Conservation (phyloP, 2,113 vertebrate species). For the Pedetes capensis region DNA sequence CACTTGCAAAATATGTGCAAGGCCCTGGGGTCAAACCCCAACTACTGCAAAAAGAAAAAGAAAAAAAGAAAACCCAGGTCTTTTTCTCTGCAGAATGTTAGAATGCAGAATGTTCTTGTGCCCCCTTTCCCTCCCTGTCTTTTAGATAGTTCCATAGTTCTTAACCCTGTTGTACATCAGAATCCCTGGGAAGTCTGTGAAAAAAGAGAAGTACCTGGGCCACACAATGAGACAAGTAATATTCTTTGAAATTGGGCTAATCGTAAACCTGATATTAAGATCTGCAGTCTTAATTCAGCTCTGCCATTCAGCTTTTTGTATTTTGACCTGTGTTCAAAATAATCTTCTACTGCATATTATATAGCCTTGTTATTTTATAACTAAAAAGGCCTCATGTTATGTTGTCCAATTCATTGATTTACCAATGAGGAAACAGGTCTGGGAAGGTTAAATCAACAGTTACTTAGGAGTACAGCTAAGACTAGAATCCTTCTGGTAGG, state of each 20-base stretch:
- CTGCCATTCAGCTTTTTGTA: neutral
- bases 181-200: neutral
- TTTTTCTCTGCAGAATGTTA: neutral
- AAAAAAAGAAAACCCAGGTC: neutral
- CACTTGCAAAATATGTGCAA: too few relatives aligned
- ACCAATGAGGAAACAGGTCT: neutral
- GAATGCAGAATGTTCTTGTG: neutral
- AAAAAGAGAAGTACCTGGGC: neutral
- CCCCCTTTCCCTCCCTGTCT: neutral
- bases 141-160: neutral
- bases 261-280: neutral
- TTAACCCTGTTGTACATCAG: neutral
- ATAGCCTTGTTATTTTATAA: neutral
- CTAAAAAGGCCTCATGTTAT: neutral
- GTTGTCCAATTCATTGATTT: neutral
- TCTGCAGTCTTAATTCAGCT: neutral
- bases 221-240: neutral
- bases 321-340: neutral
- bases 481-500: neutral
- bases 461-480: neutral
- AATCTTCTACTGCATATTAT: neutral
- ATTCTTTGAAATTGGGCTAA: neutral
- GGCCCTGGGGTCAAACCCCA: too few relatives aligned
- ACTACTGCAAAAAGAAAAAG: too few relatives aligned
- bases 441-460: neutral